Evolutionary conservation across 2,888 invertebrate species (phyloP).

Genomic region (Polylopha cassiicola): DNA sequence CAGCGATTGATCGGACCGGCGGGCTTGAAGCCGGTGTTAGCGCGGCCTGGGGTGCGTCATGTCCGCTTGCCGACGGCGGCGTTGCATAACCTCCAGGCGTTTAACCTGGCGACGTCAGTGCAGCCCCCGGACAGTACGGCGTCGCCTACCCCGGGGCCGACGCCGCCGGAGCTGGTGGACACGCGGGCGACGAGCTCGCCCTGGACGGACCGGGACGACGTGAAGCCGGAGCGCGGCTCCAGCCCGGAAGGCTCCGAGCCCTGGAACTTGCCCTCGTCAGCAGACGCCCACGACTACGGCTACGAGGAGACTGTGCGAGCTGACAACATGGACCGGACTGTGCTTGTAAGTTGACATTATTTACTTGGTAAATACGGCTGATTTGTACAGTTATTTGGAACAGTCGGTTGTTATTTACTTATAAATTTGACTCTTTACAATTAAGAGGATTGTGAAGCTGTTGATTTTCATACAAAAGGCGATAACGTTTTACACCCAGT

Average conservation of each 20-base stretch:
- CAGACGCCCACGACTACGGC: slow-evolving; percentile 56
- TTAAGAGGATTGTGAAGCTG: too few species aligned
- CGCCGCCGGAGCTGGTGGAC: slow-evolving; percentile 61
- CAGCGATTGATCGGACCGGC: slow-evolving; percentile 82
- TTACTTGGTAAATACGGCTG: slow-evolving; percentile 1
- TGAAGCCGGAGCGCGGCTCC: slow-evolving; percentile 53
- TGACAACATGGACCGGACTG: slow-evolving; percentile 64
- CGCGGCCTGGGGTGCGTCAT: slow-evolving; percentile 77
- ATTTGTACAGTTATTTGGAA: slow-evolving; percentile 12
- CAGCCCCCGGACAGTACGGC: slow-evolving; percentile 59
- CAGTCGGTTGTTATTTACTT: slow-evolving; percentile 19
- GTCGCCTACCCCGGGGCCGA: slow-evolving; percentile 47
- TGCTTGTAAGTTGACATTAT: slow-evolving; percentile 55
- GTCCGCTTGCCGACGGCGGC: slow-evolving; percentile 66
- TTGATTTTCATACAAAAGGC: too few species aligned
- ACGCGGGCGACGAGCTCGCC: slow-evolving; percentile 56
- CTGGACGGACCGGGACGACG: slow-evolving; percentile 57
- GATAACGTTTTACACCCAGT: too few species aligned
- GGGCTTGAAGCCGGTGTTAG: slow-evolving; percentile 72
- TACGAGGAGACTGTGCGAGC: slow-evolving; percentile 65
- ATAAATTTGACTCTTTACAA: too few species aligned
- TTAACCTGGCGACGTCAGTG: slow-evolving; percentile 51
- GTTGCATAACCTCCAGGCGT: slow-evolving; percentile 64
- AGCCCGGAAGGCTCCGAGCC: slow-evolving; percentile 65
- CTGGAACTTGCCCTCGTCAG: slow-evolving; percentile 56